Base-by-base conservation (phyloP, 1,140 invertebrate genomes). In the Megathymus violae region DNA sequence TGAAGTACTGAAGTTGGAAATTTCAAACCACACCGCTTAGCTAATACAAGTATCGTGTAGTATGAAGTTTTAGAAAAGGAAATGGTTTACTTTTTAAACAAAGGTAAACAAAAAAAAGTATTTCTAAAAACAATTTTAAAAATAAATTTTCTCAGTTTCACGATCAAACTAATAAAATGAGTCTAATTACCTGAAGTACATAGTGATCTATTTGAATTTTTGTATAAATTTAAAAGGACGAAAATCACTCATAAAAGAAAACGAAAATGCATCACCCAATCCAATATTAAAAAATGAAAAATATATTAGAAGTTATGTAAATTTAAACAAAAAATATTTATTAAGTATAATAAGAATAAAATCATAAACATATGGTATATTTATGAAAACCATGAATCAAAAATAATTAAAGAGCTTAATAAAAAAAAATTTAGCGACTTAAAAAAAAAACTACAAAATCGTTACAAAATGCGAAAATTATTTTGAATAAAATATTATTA, bases 21-120 rank as follows among this genome's bases (percentile, higher is more conserved):
- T 51, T 15, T 51, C 47, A 6, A 11, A 51, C 17, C 47, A 51
- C 47, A 51, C 47, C 7, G 47, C 47, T 16, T 27, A 51, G 17
- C 15, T 51, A 10, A 36, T 51, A 25, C 34, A 51, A 51, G 15
- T 51, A 15, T 27, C 47, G 10, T 51, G 31, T 15, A 51, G 17
- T 10, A 36, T 36, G 15, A 14, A 51, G 14, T 36, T 51, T 16
- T 34, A 11, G 11, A 22, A 51, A 34, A 34, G 34, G 16, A 9
- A 0, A 10, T 51, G 25, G 27, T 31, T 7, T 9, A 31, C 9
- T 1, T 9, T 7, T 9, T 1, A 9, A 31, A 31, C 4, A 31
- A 31, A 7, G 9, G 9, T 31, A 7, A 9, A 31, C 9, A 9
- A 31, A 7, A 7, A 31, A 9, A 3, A 4, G 9, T 31, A 31